Percentiles rank a stretch among this genome's conserved stretches.
phyloP scores from a whole-genome alignment of 1,140 invertebrate species.

The Hyposmocoma kahamanoa region DNA sequence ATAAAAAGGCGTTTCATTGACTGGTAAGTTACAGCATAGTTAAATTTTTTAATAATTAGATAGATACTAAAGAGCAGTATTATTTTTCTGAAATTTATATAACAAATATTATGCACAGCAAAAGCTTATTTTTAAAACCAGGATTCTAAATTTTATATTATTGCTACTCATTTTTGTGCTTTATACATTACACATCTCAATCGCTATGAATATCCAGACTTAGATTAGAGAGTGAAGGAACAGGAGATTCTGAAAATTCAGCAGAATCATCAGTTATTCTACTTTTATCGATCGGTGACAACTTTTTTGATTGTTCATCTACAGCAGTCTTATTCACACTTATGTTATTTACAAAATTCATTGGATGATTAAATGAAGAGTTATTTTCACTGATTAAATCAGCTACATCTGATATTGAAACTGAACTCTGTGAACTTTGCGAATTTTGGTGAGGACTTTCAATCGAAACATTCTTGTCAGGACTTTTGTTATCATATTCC shows the following conservation, averaged over 20 bases:
- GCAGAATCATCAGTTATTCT: constrained; percentile 42
- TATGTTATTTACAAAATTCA: constrained; percentile 17
- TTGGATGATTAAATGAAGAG: constrained; percentile 22
- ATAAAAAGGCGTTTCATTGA: too few species aligned
- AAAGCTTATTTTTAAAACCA: too few species aligned
- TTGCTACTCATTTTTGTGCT: too few species aligned
- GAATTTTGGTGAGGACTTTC: constrained; percentile 41
- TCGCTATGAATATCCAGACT: constrained; percentile 65
- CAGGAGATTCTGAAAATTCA: constrained; percentile 56
- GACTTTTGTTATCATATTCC: constrained; percentile 17
- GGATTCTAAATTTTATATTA: too few species aligned
- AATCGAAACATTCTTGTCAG: constrained; percentile 20
- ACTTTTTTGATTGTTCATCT: constrained; percentile 12
- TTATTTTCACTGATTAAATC: constrained; percentile 60
- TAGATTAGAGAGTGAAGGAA: constrained; percentile 61
- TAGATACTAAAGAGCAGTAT: too few species aligned
- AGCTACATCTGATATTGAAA: constrained; percentile 60
- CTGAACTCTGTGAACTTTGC: constrained; percentile 45
- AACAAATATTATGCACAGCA: too few species aligned
- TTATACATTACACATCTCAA: too few species aligned
- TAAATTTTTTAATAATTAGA: too few species aligned
- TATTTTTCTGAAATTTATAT: too few species aligned
- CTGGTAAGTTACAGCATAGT: too few species aligned
- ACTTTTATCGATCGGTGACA: constrained; percentile 15
- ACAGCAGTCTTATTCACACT: constrained; percentile 3